Base-by-base conservation (phyloP, 2,888 invertebrate species). In the Hanleya hanleyi region DNA sequence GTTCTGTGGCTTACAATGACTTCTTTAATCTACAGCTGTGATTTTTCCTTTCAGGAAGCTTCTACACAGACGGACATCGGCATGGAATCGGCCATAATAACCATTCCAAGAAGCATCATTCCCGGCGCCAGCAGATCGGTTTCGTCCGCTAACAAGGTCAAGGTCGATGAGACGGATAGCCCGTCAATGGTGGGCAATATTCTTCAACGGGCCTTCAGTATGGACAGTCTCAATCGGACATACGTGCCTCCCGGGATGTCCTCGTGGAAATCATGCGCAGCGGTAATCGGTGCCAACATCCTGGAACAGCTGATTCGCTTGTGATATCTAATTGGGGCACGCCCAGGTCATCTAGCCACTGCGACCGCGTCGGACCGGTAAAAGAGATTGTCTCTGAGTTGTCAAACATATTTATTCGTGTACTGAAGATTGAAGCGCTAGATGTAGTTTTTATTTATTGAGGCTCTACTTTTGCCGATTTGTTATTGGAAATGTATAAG, bases 1-100 rank as follows among this genome's bases (percentile, higher is more conserved):
- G n/a, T n/a, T n/a, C n/a, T n/a, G n/a, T n/a, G 7, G 32, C 18
- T 7, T 29, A 61, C 18, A 4, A 5, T 3, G 32, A 18, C 18
- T 26, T 1, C 22, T 15, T 18, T 33, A 37, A 37, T n/a, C 37
- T 7, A 6, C 15, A 22, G 22, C 7, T 22, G 35, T 22, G 9
- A 12, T 65, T 69, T 6, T 69, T 29, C 41, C 41, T 71, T 70
- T 0, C 76, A 83, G 83, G 78, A 78, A 35, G 70, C 64, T n/a
- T 57, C 75, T 35, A 78, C 80, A 15, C 84, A 84, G 71, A 84
- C 83, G 2, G 78, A 81, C 61, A 79, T 83, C 29, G 80, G 78
- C 41, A 65, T 77, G 32, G 76, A 79, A 22, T 80, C 78, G 9
- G 65, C 80, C 26, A 64, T 82, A 51, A 74, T 84, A 33, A 69